phyloP scores from a whole-genome alignment of 2,113 vertebrate species.

The Stigmatopora argus region DNA sequence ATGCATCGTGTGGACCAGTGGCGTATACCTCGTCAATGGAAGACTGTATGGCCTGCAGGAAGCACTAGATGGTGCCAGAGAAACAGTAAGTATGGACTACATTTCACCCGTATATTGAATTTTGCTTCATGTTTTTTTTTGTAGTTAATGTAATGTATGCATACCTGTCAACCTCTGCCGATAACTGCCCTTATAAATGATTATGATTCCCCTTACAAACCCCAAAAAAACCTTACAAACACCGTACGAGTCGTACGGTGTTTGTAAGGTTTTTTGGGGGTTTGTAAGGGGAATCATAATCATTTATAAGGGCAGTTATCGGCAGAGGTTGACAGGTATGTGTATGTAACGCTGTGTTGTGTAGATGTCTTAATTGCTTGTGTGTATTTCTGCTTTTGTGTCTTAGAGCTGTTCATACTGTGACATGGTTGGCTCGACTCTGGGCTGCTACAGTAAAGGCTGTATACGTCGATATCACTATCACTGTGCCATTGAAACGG shows the following conservation, averaged over 20 bases:
- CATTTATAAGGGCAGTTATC: too few relatives aligned
- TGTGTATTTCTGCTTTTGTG: neutral
- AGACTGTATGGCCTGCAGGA: conserved; percentile 95
- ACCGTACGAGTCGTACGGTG: too few relatives aligned
- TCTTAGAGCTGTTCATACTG: conserved; percentile 92
- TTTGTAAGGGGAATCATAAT: too few relatives aligned
- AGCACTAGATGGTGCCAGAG: conserved; percentile 94
- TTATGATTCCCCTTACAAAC: too few relatives aligned
- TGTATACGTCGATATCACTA: conserved; percentile 96
- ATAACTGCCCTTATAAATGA: too few relatives aligned
- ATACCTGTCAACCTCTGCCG: too few relatives aligned
- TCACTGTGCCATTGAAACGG: conserved; percentile 93
- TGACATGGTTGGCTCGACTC: conserved; percentile 89
- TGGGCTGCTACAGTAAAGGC: conserved; percentile 99
- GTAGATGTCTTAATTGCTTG: too few relatives aligned
- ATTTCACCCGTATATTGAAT: neutral
- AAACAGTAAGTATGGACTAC: conserved; percentile 80
- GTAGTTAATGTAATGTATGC: neutral
- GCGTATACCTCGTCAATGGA: conserved; percentile 95
- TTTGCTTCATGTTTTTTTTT: neutral
- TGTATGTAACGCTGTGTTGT: neutral
- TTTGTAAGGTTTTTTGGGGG: too few relatives aligned
- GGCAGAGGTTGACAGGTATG: too few relatives aligned
- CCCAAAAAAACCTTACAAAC: too few relatives aligned
- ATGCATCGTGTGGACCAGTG: conserved; percentile 97